Base-by-base conservation (phyloP, 64 coral and sea anemone genomes). In the Stylophora pistillata region DNA sequence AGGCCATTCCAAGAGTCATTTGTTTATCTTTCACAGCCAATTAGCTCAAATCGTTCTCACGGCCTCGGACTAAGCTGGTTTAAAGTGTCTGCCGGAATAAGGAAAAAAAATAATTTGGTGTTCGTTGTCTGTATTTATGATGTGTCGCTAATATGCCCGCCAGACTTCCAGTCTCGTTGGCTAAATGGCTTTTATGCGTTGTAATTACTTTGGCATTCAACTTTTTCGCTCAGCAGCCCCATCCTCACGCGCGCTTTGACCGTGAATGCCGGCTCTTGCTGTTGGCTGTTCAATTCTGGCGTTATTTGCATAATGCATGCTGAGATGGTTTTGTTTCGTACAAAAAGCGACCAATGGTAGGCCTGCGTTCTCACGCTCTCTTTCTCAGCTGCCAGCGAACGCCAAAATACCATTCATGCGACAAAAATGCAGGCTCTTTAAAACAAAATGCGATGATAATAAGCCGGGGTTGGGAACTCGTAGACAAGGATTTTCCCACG, bases 11-110 rank as follows among this genome's bases (percentile, higher is more conserved):
- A 84, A 84, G 69, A 65, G 59, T 84, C 30, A 33, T 69, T 84
- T 84, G 80, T 84, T 84, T 84, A 34, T 63, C 69, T 84, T 84
- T 68, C n/a, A 84, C 61, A 84, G 63, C 60, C 80, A 84, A 84
- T 84, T 84, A 70, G 80, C 80, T 69, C 58, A 65, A 70, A 23
- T 70, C 80, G 80, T 84, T 84, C 80, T 84, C 80, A 84, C 80
- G 80, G 62, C 62, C 61, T 37, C 10, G 17, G 80, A 53, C 69
- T 15, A 70, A 70, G 80, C 21, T 15, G 13, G 23, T 84, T 53
- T 34, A 14, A 63, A 69, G 60, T 69, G 62, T 9, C 18, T 21
- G 11, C 69, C 1, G 37, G 20, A 68, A 68, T 68, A 68, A 26
- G 5, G 64, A 5, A n/a, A 68, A 68, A 25, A 11, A 68, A 28